Evolutionary conservation across 2,888 invertebrate genomes (phyloP).

Genomic region (Leucania comma): DNA sequence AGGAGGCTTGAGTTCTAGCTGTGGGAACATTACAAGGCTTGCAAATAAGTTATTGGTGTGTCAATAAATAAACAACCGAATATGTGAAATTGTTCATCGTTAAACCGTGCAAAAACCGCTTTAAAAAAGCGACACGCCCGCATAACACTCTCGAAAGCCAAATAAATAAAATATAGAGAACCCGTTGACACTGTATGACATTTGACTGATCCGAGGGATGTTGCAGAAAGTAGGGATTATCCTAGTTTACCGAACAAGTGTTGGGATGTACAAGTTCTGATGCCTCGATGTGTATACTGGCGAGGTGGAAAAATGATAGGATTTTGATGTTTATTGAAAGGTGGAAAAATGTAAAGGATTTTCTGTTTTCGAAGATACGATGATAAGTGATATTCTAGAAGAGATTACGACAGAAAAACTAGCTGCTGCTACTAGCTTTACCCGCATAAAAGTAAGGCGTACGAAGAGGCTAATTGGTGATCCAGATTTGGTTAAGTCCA

Average conservation of each 20-base stretch:
- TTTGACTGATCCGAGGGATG: constrained; percentile 44
- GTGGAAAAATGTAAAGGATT: not conserved
- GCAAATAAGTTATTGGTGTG: no score
- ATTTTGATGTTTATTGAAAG: constrained; percentile 5
- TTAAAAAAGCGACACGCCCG: not conserved
- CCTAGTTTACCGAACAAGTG: constrained; percentile 45
- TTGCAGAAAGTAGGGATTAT: constrained; percentile 44
- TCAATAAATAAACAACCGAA: not conserved
- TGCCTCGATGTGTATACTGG: not conserved
- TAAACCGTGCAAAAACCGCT: not conserved
- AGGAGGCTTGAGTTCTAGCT: no score
- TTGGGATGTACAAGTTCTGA: constrained; percentile 23
- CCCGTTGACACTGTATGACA: constrained; percentile 38
- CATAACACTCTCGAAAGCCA: not conserved
- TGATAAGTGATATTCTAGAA: not conserved
- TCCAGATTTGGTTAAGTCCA: no score
- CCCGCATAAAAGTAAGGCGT: no score
- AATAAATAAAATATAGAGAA: constrained; percentile 43
- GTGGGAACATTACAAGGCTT: no score
- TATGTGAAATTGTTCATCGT: not conserved
- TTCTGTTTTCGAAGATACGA: not conserved
- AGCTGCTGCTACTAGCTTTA: no score
- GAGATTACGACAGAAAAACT: no score
- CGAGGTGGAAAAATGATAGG: not conserved
- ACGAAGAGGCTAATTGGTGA: no score